Conservation (phyloP, 1,140 invertebrate species). For the Rhagoletis zephyria region DNA sequence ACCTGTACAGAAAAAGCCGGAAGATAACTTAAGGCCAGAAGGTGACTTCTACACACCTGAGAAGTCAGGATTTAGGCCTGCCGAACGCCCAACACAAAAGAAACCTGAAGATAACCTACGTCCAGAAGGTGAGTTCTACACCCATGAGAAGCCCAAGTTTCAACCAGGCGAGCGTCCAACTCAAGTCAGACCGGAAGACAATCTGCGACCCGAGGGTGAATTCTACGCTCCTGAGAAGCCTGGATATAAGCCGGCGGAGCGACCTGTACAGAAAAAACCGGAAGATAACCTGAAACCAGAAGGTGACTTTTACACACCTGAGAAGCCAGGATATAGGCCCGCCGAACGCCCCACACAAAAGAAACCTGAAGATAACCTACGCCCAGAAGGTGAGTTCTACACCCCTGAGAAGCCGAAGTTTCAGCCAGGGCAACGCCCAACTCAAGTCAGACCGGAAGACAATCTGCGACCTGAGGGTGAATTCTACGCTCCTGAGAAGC, state of each 20-base stretch:
- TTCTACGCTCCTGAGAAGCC: constrained; percentile 75
- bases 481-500: constrained; percentile 75
- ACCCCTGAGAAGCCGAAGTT: constrained; percentile 76
- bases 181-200: constrained; percentile 77
- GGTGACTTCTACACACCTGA: constrained; percentile 76
- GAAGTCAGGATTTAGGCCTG: constrained; percentile 72
- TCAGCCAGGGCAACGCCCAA: constrained; percentile 73
- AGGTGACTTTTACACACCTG: constrained; percentile 75
- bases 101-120: constrained; percentile 76
- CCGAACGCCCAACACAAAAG: constrained; percentile 73
- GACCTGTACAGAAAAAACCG: constrained; percentile 68
- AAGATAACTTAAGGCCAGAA: constrained; percentile 77
- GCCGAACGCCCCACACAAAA: constrained; percentile 73
- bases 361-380: constrained; percentile 77
- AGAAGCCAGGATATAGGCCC: constrained; percentile 72
- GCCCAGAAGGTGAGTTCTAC: constrained; percentile 80
- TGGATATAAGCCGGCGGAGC: constrained; percentile 75
- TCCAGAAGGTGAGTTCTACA: constrained; percentile 76
- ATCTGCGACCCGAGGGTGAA: constrained; percentile 78
- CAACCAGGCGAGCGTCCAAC: constrained; percentile 75
- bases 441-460: constrained; percentile 72
- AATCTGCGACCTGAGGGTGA: constrained; percentile 82
- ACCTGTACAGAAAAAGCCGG: constrained; percentile 70
- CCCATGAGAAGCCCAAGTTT: constrained; percentile 74
- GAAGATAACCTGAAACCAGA: constrained; percentile 76